Evolutionary conservation across 2,113 vertebrate genomes (phyloP).

Genomic region (Pungitius pungitius): DNA sequence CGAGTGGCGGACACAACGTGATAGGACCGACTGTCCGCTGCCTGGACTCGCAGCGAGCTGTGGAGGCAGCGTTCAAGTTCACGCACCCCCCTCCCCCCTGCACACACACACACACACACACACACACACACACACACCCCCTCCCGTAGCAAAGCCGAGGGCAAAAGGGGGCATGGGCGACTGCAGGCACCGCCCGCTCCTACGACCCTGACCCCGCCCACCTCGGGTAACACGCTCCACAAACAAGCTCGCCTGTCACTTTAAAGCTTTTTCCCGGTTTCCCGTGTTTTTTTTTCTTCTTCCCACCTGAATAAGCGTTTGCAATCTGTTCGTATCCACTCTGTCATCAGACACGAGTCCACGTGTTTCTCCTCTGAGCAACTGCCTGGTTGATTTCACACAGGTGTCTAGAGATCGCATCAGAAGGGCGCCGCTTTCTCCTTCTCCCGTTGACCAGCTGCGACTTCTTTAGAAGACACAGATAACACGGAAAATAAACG

Average conservation of each 20-base stretch:
- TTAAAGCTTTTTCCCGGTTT: background rate
- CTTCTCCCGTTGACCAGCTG: conserved; percentile 34
- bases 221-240: background rate
- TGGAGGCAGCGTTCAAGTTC: conserved; percentile 83
- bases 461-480: too few relatives aligned
- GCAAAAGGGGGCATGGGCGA: conserved; percentile 72
- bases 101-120: too few relatives aligned
- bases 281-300: background rate
- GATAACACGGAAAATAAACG: background rate
- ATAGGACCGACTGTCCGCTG: conserved; percentile 41
- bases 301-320: background rate
- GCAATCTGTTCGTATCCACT: background rate
- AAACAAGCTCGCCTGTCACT: background rate
- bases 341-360: conserved; percentile 2
- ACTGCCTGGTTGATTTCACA: conserved; percentile 44
- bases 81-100: conserved; percentile 65
- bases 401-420: conserved; percentile 73
- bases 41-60: conserved; percentile 62
- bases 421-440: conserved; percentile 46
- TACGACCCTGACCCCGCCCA: conserved; percentile 72
- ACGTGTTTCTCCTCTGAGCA: conserved; percentile 45
- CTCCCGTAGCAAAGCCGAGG: conserved; percentile 61
- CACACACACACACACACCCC: too few relatives aligned
- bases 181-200: conserved; percentile 66
- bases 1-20: conserved; percentile 26